Evolutionary conservation across 37 sponge, comb jelly and placozoan species (phyloP).

Genomic region (Aplysina aerophoba): DNA sequence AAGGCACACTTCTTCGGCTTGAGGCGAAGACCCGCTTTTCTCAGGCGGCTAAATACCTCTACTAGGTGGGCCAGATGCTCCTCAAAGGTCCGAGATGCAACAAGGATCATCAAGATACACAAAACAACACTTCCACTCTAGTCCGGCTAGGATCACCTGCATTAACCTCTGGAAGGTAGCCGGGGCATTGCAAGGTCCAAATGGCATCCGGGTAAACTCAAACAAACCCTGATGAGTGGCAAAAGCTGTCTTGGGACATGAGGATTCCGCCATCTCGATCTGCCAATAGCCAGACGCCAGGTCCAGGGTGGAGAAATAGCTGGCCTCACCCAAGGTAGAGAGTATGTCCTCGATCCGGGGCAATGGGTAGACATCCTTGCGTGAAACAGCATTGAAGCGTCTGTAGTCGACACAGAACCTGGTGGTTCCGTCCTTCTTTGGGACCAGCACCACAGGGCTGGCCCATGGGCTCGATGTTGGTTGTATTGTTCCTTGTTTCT

Average conservation of each 20-base stretch:
- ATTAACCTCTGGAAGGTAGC: slow-evolving; percentile 70
- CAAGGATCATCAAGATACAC: slow-evolving; percentile 56
- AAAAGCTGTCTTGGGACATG: slow-evolving; percentile 53
- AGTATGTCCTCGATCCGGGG: slow-evolving; percentile 59
- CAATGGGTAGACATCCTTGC: slow-evolving; percentile 67
- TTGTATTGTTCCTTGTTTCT: slow-evolving; percentile 29
- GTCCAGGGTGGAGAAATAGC: slow-evolving; percentile 59
- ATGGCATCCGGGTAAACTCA: slow-evolving; percentile 64
- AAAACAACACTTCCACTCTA: slow-evolving; percentile 14
- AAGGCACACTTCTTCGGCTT: slow-evolving; percentile 27
- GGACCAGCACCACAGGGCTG: slow-evolving; percentile 68
- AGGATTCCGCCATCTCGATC: slow-evolving; percentile 37
- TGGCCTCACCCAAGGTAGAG: slow-evolving; percentile 32
- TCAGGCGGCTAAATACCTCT: slow-evolving; percentile 36
- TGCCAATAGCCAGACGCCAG: slow-evolving; percentile 73
- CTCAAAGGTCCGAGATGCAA: slow-evolving; percentile 28
- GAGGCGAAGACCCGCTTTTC: slow-evolving; percentile 33
- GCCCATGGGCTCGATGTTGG: slow-evolving; percentile 64
- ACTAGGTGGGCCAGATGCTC: slow-evolving; percentile 44
- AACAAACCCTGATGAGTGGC: slow-evolving; percentile 54
- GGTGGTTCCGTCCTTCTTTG: slow-evolving; percentile 56
- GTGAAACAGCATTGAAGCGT: slow-evolving; percentile 41
- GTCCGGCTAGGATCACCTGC: slow-evolving; percentile 40
- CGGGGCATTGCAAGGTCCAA: slow-evolving; percentile 71
- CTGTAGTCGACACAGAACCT: slow-evolving; percentile 67